Percentiles rank a stretch among this genome's conserved stretches.
Conservation (phyloP, 2,888 invertebrate genomes). For the Trimorus sp. region DNA sequence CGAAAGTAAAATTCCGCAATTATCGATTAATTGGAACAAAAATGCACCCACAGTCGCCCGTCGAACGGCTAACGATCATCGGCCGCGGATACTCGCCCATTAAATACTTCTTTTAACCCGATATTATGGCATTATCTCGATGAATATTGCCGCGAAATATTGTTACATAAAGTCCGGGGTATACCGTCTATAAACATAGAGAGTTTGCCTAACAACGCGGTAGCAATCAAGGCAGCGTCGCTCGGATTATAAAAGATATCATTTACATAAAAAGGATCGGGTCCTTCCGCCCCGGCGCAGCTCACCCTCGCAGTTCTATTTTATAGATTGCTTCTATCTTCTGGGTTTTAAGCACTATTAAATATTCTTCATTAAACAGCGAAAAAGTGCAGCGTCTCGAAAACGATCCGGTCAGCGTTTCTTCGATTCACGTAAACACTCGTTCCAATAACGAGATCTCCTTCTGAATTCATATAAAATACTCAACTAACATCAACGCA, state of each 20-base stretch:
- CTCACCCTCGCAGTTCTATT: neutral
- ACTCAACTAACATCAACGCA: neutral
- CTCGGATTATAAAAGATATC: slow-evolving; percentile 22
- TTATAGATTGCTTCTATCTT: neutral
- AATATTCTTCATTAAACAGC: slow-evolving; percentile 1
- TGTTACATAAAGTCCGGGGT: neutral
- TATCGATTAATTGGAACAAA: no score
- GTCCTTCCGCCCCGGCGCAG: neutral
- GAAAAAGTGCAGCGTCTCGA: neutral
- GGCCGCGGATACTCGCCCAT: neutral
- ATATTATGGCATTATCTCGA: slow-evolving; percentile 1
- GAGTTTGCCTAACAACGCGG: slow-evolving; percentile 3
- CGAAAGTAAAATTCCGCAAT: no score
- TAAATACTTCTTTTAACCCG: neutral
- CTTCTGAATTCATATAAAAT: slow-evolving; percentile 6
- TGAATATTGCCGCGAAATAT: neutral
- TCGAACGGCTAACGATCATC: no score
- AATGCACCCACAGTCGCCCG: no score
- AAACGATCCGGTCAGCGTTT: neutral
- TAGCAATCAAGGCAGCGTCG: slow-evolving; percentile 7
- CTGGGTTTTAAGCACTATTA: slow-evolving; percentile 5
- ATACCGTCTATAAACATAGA: slow-evolving; percentile 7
- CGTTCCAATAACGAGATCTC: slow-evolving; percentile 14
- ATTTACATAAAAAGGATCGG: slow-evolving; percentile 12
- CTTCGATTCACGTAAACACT: slow-evolving; percentile 16